Evolutionary conservation across 23 tunicate genomes (phyloP), one percentile per base, ranked within the genome.

Genomic region (Styela clava): DNA sequence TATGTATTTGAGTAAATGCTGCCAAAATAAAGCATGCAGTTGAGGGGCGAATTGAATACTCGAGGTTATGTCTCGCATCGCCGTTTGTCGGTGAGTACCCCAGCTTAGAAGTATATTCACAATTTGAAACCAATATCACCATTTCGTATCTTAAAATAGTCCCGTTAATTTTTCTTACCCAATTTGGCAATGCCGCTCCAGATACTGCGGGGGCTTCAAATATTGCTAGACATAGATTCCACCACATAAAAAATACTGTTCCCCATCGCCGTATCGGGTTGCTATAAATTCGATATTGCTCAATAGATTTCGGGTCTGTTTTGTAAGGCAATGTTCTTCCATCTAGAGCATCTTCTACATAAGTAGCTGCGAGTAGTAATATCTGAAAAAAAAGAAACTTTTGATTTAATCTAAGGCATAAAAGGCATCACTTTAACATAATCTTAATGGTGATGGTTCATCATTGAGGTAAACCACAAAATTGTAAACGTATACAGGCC

Each of bases 151-250:
- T n/a, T n/a, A n/a, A n/a, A n/a, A n/a, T n/a, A n/a, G n/a, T n/a
- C n/a, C n/a, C n/a, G n/a, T n/a, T 5, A 44, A 44, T 5, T 16
- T 16, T 71, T 16, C 70, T 62, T 93, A 88, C 98, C 98, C 98
- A 93, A 52, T 70, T 85, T 28, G 86, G 87, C 5, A 93, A 23
- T 24, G 52, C 62, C 19, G 82, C 52, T 35, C 90, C 90, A 18
- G 85, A 83, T 26, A 88, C 98, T 12, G 89, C 89, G 1, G 98
- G 98, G 2, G 76, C 74, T 83, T 93, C 98, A 81, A 93, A 93
- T 0, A 93, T 33, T 7, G 92, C 98, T 1, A 93, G 83, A 31
- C 65, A 64, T 1, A 93, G 67, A 25, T 88, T 63, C 64, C 79
- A 81, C 93, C 93, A 93, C 83, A 93, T 76, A 31, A 85, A 72